Percentiles rank a stretch among this genome's conserved stretches.
These are phyloP conservation scores for Lamproptera curius DNA, from an alignment of 2,888 invertebrate species.

Conservation along the genomic window DNA sequence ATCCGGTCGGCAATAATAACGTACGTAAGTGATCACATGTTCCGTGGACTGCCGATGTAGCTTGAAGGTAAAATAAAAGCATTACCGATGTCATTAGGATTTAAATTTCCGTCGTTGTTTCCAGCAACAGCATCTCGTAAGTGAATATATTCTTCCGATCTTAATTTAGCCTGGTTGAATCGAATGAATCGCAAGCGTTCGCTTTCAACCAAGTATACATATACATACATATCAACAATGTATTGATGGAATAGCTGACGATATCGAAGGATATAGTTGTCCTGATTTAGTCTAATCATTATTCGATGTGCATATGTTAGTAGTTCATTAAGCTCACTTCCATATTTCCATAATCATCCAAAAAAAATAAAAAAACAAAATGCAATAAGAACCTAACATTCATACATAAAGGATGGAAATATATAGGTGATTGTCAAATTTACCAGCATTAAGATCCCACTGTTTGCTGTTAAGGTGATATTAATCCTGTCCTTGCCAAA, in stretches of 20 bases:
- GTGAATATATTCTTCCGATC: too few species aligned
- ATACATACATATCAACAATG: slow-evolving; percentile 32
- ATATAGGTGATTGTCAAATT: slow-evolving; percentile 28
- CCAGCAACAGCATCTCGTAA: too few species aligned
- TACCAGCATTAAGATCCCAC: slow-evolving; percentile 26
- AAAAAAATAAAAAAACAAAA: slow-evolving; percentile 22
- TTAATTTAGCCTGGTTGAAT: too few species aligned
- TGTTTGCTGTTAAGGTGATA: slow-evolving; percentile 27
- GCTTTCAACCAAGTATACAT: neutral
- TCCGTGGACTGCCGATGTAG: neutral
- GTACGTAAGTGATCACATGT: too few species aligned
- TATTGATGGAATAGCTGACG: slow-evolving; percentile 38
- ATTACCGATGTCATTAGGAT: neutral
- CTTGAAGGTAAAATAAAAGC: too few species aligned
- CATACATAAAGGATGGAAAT: slow-evolving; percentile 22
- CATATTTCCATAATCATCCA: slow-evolving; percentile 21
- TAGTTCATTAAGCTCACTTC: slow-evolving; percentile 23
- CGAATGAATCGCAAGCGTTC: neutral
- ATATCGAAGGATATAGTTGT: slow-evolving; percentile 28
- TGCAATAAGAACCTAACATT: slow-evolving; percentile 23
- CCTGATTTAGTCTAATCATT: slow-evolving; percentile 18
- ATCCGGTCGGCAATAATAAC: neutral
- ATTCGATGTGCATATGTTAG: slow-evolving; percentile 21
- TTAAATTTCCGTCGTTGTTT: slow-evolving; percentile 20
- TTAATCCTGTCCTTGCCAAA: too few species aligned